These are phyloP conservation scores for Halictus rubicundus DNA, from an alignment of 1,140 invertebrate genomes.

Conservation along the genomic window DNA sequence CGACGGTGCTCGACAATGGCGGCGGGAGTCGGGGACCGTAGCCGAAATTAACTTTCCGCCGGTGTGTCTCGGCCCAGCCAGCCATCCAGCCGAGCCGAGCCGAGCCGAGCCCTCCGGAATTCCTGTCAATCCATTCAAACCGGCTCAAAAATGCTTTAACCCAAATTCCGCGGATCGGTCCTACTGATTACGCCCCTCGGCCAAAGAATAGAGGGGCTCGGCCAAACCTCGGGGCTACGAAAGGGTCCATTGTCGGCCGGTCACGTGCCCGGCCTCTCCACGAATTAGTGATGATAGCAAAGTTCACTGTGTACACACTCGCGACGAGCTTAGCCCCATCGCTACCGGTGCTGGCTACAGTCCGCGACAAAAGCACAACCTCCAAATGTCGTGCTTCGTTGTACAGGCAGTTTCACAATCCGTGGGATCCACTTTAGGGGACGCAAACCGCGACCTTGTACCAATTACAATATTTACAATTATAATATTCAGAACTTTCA, in stretches of 20 bases:
- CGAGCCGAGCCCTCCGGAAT: background rate
- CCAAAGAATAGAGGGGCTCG: conserved; percentile 52
- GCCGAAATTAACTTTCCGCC: conserved; percentile 23
- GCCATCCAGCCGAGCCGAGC: too few species aligned
- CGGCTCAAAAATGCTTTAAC: conserved; percentile 50
- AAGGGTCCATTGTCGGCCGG: conserved; percentile 58
- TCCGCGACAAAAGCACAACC: too few species aligned
- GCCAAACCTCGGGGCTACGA: conserved; percentile 44
- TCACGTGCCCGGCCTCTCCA: background rate
- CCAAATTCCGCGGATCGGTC: conserved; percentile 56
- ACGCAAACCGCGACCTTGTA: too few species aligned
- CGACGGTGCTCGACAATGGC: background rate
- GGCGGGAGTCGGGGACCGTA: background rate
- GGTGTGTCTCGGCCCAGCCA: background rate
- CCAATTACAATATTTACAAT: too few species aligned
- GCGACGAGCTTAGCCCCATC: background rate
- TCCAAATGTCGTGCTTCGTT: too few species aligned
- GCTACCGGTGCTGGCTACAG: too few species aligned
- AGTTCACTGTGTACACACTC: background rate
- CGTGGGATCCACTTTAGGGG: too few species aligned
- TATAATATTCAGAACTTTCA: too few species aligned
- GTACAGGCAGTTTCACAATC: too few species aligned
- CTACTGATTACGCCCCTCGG: conserved; percentile 44
- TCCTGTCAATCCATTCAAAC: background rate
- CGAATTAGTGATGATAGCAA: background rate